Evolutionary conservation across 2,113 vertebrate species (phyloP).

Genomic region (Conger conger): DNA sequence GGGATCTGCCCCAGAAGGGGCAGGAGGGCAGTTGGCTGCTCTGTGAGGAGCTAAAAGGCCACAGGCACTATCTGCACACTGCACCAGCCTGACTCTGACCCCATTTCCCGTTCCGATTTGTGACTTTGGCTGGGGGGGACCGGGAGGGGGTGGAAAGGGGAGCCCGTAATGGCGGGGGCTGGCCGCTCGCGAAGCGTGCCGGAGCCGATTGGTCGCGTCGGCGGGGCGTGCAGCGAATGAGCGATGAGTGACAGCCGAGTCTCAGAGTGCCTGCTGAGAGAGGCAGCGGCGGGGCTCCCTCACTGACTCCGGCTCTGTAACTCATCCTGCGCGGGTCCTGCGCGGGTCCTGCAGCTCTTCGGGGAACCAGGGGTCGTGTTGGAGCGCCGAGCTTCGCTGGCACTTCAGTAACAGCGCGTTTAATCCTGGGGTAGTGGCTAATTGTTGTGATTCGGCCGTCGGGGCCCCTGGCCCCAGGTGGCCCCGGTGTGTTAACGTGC

Average conservation of each 20-base stretch:
- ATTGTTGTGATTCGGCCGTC: background rate
- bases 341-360: background rate
- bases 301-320: no score
- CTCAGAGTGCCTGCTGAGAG: background rate
- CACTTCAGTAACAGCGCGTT: background rate
- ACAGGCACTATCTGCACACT: background rate
- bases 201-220: no score
- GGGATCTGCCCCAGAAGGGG: background rate
- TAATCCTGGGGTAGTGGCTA: background rate
- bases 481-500: constrained; percentile 19
- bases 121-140: no score
- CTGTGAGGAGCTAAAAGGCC: no score
- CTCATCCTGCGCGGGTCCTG: no score
- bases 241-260: background rate
- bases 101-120: no score
- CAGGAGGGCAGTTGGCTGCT: background rate
- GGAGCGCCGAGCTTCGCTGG: background rate
- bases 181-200: no score
- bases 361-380: background rate
- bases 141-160: no score
- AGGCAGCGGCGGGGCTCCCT: no score
- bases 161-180: no score
- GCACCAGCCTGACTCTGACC: no score
- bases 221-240: no score
- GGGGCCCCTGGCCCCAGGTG: background rate